Base-by-base conservation (phyloP, 2,888 invertebrate genomes). In the Cotesia congregata region DNA sequence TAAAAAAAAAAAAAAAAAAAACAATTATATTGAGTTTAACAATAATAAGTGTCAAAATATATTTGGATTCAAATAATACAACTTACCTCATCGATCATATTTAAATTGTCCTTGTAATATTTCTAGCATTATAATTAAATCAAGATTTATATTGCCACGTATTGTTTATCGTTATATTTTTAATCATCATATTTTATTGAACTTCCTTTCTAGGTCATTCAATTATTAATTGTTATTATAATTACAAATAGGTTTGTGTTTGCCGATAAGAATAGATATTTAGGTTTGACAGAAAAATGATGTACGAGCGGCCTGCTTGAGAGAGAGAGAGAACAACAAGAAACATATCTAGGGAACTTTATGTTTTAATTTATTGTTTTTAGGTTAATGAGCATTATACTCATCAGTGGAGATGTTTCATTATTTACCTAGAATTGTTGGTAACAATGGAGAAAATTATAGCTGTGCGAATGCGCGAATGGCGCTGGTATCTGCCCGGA, bases 221-320 rank as follows among this genome's bases (percentile, higher is more conserved):
- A 50, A 60, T 40, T 62, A 15, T 5, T 71, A 9, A 59, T 61
- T 6, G 17, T 15, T 39, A 9, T 72, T 78, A 75, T 72, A 40
- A 41, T 67, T 72, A 65, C 50, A 68, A 79, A 79, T 80, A 78
- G 78, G 76, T 76, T 72, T 12, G 50, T 50, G 50, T 12, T 12
- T 74, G 74, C 75, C 74, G 79, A 79, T 78, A 71, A 73, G 17
- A 78, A 75, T 74, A 69, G 72, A 50, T 12, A 50, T 50, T 50
- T 75, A 78, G 77, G 78, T 80, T 80, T 80, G 80, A 80, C 79
- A 80, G 80, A 77, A 80, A 79, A 77, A 80, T 50, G 9, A 50
- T 50, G 50, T 50, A 50, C 50, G 9, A 78, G 77, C 75, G 72
- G 72, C 67, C 75, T 77, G 73, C 76, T 75, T 38, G 30, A 50